A percentile compares a stretch with the other conserved stretches of the same genome.
Conservation (phyloP, 2,113 vertebrate genomes). For the Rhipidura dahli region DNA sequence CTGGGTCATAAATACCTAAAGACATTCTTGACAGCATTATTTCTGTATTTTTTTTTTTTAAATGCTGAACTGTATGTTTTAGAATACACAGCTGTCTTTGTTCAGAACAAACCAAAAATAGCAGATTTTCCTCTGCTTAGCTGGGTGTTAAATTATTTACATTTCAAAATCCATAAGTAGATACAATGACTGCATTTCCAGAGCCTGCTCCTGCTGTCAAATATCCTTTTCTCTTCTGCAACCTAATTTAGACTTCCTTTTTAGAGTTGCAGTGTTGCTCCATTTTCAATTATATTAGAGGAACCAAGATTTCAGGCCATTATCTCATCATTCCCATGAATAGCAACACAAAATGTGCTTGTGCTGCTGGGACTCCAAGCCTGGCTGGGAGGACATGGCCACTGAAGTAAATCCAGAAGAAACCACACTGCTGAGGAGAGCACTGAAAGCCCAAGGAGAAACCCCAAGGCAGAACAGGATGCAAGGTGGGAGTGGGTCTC, state of each 20-base stretch:
- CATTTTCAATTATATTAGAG: conserved; percentile 41
- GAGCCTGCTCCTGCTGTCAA: conserved; percentile 54
- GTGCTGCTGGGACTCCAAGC: not conserved
- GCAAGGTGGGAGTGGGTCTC: rapidly evolving
- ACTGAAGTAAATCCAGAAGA: not conserved
- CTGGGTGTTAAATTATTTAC: conserved; percentile 72
- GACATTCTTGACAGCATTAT: not conserved
- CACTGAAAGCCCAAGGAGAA: not conserved
- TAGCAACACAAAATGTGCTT: not conserved
- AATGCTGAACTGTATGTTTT: conserved; percentile 57
- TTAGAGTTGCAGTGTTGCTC: conserved; percentile 21
- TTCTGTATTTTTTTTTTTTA: not conserved
- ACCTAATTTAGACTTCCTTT: conserved; percentile 63
- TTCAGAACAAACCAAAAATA: conserved; percentile 66
- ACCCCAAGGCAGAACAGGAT: not conserved
- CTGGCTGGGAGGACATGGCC: not conserved
- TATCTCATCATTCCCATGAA: conserved; percentile 42
- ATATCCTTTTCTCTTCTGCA: conserved; percentile 59
- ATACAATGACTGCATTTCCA: conserved; percentile 66
- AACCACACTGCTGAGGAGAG: rapidly evolving
- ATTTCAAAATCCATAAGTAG: conserved; percentile 67
- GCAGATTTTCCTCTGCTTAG: conserved; percentile 52
- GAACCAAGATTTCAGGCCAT: conserved; percentile 17
- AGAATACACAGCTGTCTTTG: conserved; percentile 68
- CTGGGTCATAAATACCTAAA: conserved; percentile 16